Evolutionary conservation across 1,140 invertebrate species (phyloP).

Genomic region (Trachelipus rathkii): DNA sequence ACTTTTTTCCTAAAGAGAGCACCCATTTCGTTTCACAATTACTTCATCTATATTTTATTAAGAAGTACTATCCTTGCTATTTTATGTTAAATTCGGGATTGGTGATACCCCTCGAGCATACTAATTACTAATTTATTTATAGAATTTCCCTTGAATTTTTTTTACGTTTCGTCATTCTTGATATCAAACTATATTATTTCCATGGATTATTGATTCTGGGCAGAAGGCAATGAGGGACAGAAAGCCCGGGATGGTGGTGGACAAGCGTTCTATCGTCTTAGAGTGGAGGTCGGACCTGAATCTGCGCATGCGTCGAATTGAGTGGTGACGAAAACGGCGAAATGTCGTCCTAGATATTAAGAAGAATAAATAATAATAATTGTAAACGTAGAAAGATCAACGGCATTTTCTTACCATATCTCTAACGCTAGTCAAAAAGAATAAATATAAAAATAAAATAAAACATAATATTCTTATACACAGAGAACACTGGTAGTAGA

Average conservation of each 20-base stretch:
- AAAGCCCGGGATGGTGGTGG: slow-evolving; percentile 70
- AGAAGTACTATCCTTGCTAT: no score
- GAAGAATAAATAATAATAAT: neutral
- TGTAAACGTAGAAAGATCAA: neutral
- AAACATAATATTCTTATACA: no score
- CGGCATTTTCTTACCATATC: neutral
- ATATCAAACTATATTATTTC: slow-evolving; percentile 41
- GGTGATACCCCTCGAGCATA: no score
- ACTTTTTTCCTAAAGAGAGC: no score
- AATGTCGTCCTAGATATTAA: slow-evolving; percentile 42
- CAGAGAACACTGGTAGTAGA: no score
- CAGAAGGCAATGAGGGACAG: slow-evolving; percentile 53
- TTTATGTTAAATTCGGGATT: no score
- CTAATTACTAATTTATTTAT: no score
- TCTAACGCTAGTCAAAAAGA: neutral
- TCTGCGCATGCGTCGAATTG: slow-evolving; percentile 80
- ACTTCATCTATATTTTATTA: no score
- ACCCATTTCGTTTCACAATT: no score
- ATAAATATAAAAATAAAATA: no score
- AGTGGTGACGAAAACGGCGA: slow-evolving; percentile 43
- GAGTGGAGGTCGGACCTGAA: slow-evolving; percentile 86
- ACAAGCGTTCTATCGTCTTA: slow-evolving; percentile 79
- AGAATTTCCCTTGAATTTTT: slow-evolving; percentile 13
- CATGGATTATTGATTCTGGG: slow-evolving; percentile 86
- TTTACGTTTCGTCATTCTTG: neutral